Evolutionary conservation across 2,113 vertebrate genomes (phyloP), one percentile per base, ranked within the genome.

Genomic region (Actenoides lindsayi): DNA sequence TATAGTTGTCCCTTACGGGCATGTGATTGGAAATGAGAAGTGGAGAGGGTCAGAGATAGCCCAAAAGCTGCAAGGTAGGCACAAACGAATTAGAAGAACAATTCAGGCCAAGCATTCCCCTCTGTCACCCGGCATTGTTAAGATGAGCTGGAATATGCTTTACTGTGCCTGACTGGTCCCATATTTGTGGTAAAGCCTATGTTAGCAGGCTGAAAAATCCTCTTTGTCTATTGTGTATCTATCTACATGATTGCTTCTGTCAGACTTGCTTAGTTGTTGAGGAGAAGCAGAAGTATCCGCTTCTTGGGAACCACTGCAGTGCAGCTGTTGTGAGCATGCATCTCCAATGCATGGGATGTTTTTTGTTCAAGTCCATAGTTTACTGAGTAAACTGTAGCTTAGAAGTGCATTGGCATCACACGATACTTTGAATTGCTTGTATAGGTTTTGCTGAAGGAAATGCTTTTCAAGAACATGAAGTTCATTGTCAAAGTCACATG

Each of bases 11-110:
- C 99, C 99, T 6, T 98, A 97, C 3, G 99, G 99, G 30, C 98
- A 99, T 4, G 28, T 99, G 6, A 87, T 99, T 59, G 97, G 98
- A 83, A 97, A 91, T 57, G 98, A 99, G 83, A 99, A 98, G 80
- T 99, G 99, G 99, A 99, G 98, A 67, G 98, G 98, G 8, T 99
- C 99, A 3, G 91, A 97, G 28, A 88, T 99, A 41, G 94, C 97
- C n/a, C 98, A 98, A 31, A 97, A 68, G 39, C 94, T 99, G 51
- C 99, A 98, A 97, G 99, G 99, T 99, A 79, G 91, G 84, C 57
- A 46, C 28, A n/a, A 70, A 65, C 31, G 60, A 35, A 31, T 10
- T 13, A 28, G 15, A 74, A 75, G 18, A n/a, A 12, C 4, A 30
- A 23, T 17, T 67, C 4, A 21, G 28, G 33, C 16, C 60, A 70